phyloP scores from a whole-genome alignment of 2,797 vertebrate genomes.

The Enteromius afrohamiltoni region DNA sequence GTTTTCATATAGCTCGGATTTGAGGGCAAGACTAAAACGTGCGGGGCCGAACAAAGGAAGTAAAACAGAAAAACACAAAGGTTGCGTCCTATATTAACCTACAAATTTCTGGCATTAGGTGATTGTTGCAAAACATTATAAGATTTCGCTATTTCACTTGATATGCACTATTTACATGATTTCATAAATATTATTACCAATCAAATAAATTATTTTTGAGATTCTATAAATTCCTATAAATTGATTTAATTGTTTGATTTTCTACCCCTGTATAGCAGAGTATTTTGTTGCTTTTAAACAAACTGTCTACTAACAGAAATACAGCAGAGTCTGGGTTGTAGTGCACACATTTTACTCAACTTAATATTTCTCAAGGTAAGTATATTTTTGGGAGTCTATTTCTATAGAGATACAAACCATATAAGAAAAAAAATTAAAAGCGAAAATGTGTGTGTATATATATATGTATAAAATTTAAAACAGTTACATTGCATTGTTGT shows the following conservation, averaged over 20 bases:
- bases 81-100: constrained; percentile 66
- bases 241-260: neutral
- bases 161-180: neutral
- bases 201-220: neutral
- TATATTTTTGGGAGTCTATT: too few species aligned
- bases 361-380: too few species aligned
- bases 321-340: too few species aligned
- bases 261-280: neutral
- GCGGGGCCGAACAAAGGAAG: constrained; percentile 72
- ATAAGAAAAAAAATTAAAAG: neutral
- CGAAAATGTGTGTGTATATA: too few species aligned
- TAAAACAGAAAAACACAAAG: constrained; percentile 72
- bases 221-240: neutral
- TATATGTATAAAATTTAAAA: neutral
- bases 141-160: constrained; percentile 24
- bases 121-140: constrained; percentile 39
- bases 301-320: too few species aligned
- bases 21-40: constrained; percentile 72
- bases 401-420: neutral
- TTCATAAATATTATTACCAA: neutral
- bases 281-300: too few species aligned
- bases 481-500: neutral
- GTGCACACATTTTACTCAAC: too few species aligned
- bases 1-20: constrained; percentile 68
- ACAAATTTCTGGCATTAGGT: constrained; percentile 64